Evolutionary conservation across 2,113 vertebrate genomes (phyloP).

Genomic region (Sisor rabdophorus): DNA sequence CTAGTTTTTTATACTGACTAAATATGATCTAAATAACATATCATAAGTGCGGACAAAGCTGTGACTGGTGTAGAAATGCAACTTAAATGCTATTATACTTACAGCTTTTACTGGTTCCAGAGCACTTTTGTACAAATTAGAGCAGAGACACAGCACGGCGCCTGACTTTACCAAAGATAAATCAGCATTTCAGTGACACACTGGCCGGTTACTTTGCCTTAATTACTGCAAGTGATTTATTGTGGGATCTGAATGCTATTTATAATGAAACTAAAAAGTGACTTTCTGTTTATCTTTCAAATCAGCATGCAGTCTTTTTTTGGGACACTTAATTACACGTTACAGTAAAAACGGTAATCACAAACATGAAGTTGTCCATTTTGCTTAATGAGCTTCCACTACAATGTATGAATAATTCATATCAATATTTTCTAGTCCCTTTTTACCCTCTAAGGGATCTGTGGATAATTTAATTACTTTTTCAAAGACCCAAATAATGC

Average conservation of each 20-base stretch:
- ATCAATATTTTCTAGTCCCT: constrained; percentile 37
- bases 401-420: constrained; percentile 56
- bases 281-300: constrained; percentile 19
- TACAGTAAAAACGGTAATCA: constrained; percentile 50
- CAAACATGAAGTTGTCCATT: constrained; percentile 53
- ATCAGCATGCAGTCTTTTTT: constrained; percentile 10
- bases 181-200: constrained; percentile 13
- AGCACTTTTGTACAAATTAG: constrained; percentile 19
- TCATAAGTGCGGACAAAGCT: not conserved
- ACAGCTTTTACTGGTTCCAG: not conserved
- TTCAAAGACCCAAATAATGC: constrained; percentile 53
- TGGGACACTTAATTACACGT: constrained; percentile 45
- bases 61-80: not conserved
- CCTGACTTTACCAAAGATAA: constrained; percentile 6
- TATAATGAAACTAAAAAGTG: constrained; percentile 24
- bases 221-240: constrained; percentile 21
- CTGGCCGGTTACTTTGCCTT: not conserved
- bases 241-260: constrained; percentile 22
- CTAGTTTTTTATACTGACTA: not conserved
- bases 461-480: constrained; percentile 56
- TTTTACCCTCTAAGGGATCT: constrained; percentile 36
- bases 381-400: constrained; percentile 50
- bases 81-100: not conserved
- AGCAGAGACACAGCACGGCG: not conserved
- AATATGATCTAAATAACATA: not conserved